These are phyloP conservation scores for Darevskia mixta DNA, from an alignment of 2,797 vertebrate genomes.

Conservation along the genomic window DNA sequence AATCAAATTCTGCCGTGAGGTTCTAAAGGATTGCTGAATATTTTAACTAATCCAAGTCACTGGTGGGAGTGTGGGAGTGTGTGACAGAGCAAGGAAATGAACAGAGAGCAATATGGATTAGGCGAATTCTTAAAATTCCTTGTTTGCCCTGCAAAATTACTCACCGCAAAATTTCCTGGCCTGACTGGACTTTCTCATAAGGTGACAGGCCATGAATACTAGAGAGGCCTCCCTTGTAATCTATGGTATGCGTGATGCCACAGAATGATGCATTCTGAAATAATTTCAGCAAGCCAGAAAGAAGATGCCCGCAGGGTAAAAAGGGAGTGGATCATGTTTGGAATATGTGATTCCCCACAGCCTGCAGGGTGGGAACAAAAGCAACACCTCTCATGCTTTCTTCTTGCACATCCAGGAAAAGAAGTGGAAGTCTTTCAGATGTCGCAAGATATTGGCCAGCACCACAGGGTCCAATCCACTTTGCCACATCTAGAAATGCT, in stretches of 20 bases:
- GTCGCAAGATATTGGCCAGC: neutral
- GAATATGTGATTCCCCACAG: slow-evolving; percentile 14
- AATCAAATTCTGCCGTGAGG: neutral
- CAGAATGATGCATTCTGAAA: slow-evolving; percentile 30
- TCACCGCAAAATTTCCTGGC: slow-evolving; percentile 14
- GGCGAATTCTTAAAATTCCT: slow-evolving; percentile 30
- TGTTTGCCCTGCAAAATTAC: slow-evolving; percentile 22
- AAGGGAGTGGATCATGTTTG: slow-evolving; percentile 32
- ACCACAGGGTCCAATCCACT: neutral
- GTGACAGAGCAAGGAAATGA: slow-evolving; percentile 18
- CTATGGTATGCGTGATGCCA: slow-evolving; percentile 36
- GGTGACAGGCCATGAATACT: neutral
- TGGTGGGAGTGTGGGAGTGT: slow-evolving; percentile 1
- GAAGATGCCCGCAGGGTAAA: slow-evolving; percentile 1
- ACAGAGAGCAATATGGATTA: slow-evolving; percentile 23
- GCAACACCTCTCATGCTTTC: slow-evolving; percentile 13
- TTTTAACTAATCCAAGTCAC: slow-evolving; percentile 17
- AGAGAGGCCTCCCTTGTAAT: slow-evolving; percentile 23
- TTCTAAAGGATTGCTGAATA: neutral
- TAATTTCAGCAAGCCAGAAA: slow-evolving; percentile 20
- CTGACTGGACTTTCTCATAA: slow-evolving; percentile 34
- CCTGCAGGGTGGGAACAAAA: slow-evolving; percentile 12
- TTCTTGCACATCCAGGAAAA: slow-evolving; percentile 9
- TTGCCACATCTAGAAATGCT: neutral
- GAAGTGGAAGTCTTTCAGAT: neutral